Base-by-base conservation (phyloP, 2,888 invertebrate genomes). In the Tricholauxania praeusta region DNA sequence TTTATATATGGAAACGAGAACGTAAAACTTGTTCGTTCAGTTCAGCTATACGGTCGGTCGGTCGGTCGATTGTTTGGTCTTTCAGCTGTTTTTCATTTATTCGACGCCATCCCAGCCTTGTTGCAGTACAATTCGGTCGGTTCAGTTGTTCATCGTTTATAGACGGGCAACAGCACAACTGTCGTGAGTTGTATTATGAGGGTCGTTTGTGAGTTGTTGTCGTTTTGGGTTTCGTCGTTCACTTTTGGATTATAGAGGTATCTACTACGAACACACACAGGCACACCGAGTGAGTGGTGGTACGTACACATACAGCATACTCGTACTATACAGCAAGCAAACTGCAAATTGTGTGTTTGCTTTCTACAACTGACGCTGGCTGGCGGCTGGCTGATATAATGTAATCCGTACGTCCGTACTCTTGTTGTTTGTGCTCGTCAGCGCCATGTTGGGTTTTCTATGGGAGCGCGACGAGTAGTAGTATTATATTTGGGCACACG, bases 361-460 rank as follows among this genome's bases (percentile, higher is more conserved):
- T 74, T 74, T 74, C 73, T 62, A 74, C 73, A n/a, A 71, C 73
- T 71, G 66, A 70, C 59, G 73, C 60, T 59, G 68, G 59, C 68
- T 63, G 73, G 66, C 65, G 51, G 73, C 60, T 59, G 68, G 59
- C 68, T 63, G 73, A 72, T 66, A 67, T 72, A 69, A 63, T 72
- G 53, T 72, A 72, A 60, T 48, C 67, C 68, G 68, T 67, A 55
- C 68, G 19, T 60, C 17, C 62, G 67, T 63, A 17, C 57, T 48
- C 51, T 55, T 48, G 64, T 65, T 47, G 69, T 22, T 63, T 47
- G 63, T 63, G n/a, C 51, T 14, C 51, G 32, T 70, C 48, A 53
- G 51, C 52, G 70, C 72, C 72, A 74, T 69, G 47, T 73, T 74
- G 68, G 64, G 62, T 59, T 70, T 62, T 67, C 62, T 51, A 12